These are phyloP conservation scores for Periophthalmodon schlosseri DNA, from an alignment of 2,113 vertebrate genomes.

Conservation along the genomic window DNA sequence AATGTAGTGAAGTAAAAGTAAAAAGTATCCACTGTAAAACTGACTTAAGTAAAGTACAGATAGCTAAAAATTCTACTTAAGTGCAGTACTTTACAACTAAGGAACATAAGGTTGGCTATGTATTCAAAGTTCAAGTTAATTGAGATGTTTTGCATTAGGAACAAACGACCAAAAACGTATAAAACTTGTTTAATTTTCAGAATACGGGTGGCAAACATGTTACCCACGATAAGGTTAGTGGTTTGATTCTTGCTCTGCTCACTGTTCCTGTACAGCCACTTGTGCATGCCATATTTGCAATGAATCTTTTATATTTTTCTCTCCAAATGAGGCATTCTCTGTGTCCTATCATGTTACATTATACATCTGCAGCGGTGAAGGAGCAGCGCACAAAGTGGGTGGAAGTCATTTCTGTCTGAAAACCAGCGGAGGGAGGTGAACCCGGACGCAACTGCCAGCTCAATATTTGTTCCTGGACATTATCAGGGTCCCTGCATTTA, in stretches of 20 bases:
- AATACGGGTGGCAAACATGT: background rate
- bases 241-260: background rate
- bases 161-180: background rate
- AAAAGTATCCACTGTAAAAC: too few relatives aligned
- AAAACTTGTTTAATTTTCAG: background rate
- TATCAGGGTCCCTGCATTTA: conserved; percentile 55
- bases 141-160: too few relatives aligned
- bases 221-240: background rate
- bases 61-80: too few relatives aligned
- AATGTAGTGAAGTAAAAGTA: too few relatives aligned
- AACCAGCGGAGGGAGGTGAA: conserved; percentile 52
- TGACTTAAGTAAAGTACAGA: too few relatives aligned
- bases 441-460: conserved; percentile 60
- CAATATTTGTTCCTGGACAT: conserved; percentile 45
- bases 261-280: background rate
- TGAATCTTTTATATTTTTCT: background rate
- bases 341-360: conserved; percentile 40
- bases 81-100: too few relatives aligned
- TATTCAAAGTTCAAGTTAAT: too few relatives aligned
- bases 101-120: too few relatives aligned
- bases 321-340: background rate
- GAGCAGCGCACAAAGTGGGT: conserved; percentile 26
- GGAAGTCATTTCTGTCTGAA: conserved; percentile 60
- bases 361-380: conserved; percentile 34
- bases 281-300: background rate